A percentile compares a stretch with the other conserved stretches of the same genome.
Evolutionary conservation across 92 coral and sea anemone species (phyloP).

Genomic region (Palythoa grandis): DNA sequence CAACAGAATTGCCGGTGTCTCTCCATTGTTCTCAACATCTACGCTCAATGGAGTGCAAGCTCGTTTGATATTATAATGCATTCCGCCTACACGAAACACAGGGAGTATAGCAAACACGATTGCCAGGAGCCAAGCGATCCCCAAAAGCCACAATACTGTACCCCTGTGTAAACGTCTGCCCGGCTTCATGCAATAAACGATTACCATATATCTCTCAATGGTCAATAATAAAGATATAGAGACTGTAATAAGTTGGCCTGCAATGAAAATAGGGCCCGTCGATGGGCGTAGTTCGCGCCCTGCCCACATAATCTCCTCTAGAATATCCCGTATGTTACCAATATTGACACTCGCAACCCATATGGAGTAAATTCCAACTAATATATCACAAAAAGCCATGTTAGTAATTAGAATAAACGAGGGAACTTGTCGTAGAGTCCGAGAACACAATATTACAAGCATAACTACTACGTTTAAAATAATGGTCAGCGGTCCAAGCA

Average conservation of each 20-base stretch:
- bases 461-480: slow-evolving; percentile 55
- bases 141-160: slow-evolving; percentile 49
- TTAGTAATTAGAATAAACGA: slow-evolving; percentile 68
- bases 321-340: slow-evolving; percentile 50
- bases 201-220: slow-evolving; percentile 71
- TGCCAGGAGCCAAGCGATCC: slow-evolving; percentile 65
- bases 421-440: slow-evolving; percentile 57
- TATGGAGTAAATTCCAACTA: slow-evolving; percentile 65
- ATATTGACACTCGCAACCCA: slow-evolving; percentile 73
- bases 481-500: slow-evolving; percentile 73
- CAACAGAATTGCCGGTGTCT: slow-evolving; percentile 65
- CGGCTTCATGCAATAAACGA: slow-evolving; percentile 70
- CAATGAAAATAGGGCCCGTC: slow-evolving; percentile 78
- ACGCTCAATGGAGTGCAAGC: slow-evolving; percentile 82
- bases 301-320: slow-evolving; percentile 83
- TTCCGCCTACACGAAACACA: slow-evolving; percentile 76
- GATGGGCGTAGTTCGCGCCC: slow-evolving; percentile 77
- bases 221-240: slow-evolving; percentile 66
- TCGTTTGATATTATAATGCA: slow-evolving; percentile 77
- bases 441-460: slow-evolving; percentile 47
- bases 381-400: slow-evolving; percentile 62
- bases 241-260: slow-evolving; percentile 74
- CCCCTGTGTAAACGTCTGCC: slow-evolving; percentile 56
- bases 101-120: slow-evolving; percentile 66
- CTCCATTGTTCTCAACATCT: slow-evolving; percentile 56